Conservation (phyloP, 2,888 invertebrate genomes). For the Actias luna region DNA sequence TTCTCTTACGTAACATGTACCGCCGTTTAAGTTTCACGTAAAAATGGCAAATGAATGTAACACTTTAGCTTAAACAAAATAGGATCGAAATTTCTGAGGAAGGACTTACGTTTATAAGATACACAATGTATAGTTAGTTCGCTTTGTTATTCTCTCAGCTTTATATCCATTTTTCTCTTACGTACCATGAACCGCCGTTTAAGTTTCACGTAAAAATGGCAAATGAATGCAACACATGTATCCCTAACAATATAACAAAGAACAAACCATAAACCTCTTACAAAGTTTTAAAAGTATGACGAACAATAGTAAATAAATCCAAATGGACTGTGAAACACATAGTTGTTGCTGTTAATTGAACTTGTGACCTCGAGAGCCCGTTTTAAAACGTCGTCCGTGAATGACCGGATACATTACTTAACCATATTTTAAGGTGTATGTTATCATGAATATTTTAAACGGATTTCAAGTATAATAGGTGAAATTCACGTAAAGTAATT, state of each 20-base stretch:
- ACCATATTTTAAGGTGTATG: not conserved
- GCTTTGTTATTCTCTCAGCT: no score
- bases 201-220: no score
- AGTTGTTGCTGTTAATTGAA: constrained; percentile 1
- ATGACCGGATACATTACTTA: constrained; percentile 6
- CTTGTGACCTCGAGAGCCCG: constrained; percentile 2
- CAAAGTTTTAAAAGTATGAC: not conserved
- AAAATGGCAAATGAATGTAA: no score
- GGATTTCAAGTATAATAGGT: not conserved
- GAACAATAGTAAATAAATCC: constrained; percentile 6
- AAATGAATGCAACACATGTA: not conserved
- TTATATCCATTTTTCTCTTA: no score
- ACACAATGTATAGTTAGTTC: no score
- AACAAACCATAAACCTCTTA: not conserved
- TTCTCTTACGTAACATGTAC: no score
- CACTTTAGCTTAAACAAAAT: no score
- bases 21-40: no score
- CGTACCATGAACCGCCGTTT: no score
- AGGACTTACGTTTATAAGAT: no score
- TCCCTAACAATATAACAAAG: not conserved
- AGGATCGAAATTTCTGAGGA: no score
- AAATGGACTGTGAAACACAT: not conserved
- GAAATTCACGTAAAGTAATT: not conserved
- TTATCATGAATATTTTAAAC: not conserved
- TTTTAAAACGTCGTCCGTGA: constrained; percentile 4